Evolutionary conservation across 2,888 invertebrate genomes (phyloP).

Genomic region (Globia sparganii): DNA sequence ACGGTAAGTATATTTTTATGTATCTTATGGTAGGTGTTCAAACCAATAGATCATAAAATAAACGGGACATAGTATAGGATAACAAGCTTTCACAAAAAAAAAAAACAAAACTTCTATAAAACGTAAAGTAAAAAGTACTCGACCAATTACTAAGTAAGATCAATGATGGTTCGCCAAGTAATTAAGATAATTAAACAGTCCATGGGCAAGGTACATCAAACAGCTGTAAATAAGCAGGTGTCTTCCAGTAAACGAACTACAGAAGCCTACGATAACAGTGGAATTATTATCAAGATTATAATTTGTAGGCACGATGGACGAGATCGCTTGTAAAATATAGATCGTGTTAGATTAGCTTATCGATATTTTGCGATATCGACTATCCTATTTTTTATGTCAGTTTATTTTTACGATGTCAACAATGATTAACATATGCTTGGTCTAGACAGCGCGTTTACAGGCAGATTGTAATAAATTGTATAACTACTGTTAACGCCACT

Average conservation of each 20-base stretch:
- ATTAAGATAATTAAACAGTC: constrained; percentile 74
- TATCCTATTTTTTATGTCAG: constrained; percentile 24
- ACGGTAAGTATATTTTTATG: background rate
- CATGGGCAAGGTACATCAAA: constrained; percentile 62
- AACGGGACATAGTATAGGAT: background rate
- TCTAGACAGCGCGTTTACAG: constrained; percentile 36
- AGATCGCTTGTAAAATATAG: constrained; percentile 56
- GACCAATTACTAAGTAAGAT: constrained; percentile 47
- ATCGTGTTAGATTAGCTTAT: constrained; percentile 53
- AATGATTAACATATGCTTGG: constrained; percentile 21
- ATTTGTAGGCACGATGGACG: constrained; percentile 32
- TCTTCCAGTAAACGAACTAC: constrained; percentile 32
- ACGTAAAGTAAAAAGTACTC: constrained; percentile 28
- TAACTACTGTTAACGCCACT: background rate
- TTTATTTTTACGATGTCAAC: constrained; percentile 41
- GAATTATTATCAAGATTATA: constrained; percentile 51
- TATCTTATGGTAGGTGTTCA: background rate
- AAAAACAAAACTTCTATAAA: constrained; percentile 26
- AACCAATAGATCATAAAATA: background rate
- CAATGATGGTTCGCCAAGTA: constrained; percentile 58
- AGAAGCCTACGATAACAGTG: constrained; percentile 43
- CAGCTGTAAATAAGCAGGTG: constrained; percentile 78
- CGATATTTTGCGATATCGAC: constrained; percentile 30
- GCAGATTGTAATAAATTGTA: background rate
- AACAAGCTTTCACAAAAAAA: constrained; percentile 4